Evolutionary conservation across 2,888 invertebrate genomes (phyloP).

Genomic region (Mythimna lalbum): DNA sequence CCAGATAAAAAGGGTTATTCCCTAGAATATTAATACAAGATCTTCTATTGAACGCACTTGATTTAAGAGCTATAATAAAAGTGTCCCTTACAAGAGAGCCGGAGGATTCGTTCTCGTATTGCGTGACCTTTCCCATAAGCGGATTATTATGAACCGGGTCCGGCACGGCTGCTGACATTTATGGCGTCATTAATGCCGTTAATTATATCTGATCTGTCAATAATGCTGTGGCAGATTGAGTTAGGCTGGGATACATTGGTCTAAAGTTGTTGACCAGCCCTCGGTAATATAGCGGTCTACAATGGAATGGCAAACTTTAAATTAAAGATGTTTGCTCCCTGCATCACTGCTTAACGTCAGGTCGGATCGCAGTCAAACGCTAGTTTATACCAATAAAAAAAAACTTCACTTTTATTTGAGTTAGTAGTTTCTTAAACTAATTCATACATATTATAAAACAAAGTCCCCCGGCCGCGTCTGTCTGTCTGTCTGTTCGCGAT

Average conservation of each 20-base stretch:
- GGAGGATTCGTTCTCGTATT: constrained; percentile 46
- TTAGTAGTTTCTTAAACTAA: background rate
- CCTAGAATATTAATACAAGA: constrained; percentile 37
- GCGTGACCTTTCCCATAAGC: constrained; percentile 63
- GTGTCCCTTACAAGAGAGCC: constrained; percentile 43
- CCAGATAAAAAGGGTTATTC: constrained; percentile 40
- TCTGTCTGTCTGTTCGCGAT: too few species aligned
- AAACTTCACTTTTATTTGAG: background rate
- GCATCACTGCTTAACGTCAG: background rate
- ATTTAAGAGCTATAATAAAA: constrained; percentile 52
- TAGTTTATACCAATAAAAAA: too few species aligned
- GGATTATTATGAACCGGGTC: constrained; percentile 52
- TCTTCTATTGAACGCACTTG: constrained; percentile 38
- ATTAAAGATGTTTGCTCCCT: constrained; percentile 3
- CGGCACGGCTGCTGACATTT: constrained; percentile 53
- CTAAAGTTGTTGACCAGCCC: constrained; percentile 3
- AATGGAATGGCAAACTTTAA: background rate
- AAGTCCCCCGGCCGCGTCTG: too few species aligned
- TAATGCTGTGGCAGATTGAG: constrained; percentile 28
- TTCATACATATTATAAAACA: too few species aligned
- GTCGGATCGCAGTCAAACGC: too few species aligned
- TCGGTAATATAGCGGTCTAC: background rate
- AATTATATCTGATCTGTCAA: constrained; percentile 55
- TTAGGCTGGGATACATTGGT: constrained; percentile 3
- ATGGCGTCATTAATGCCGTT: constrained; percentile 47